Percentiles rank a stretch among this genome's conserved stretches.
Conservation (phyloP, 2,797 vertebrate species). For the Etheostoma perlongum region DNA sequence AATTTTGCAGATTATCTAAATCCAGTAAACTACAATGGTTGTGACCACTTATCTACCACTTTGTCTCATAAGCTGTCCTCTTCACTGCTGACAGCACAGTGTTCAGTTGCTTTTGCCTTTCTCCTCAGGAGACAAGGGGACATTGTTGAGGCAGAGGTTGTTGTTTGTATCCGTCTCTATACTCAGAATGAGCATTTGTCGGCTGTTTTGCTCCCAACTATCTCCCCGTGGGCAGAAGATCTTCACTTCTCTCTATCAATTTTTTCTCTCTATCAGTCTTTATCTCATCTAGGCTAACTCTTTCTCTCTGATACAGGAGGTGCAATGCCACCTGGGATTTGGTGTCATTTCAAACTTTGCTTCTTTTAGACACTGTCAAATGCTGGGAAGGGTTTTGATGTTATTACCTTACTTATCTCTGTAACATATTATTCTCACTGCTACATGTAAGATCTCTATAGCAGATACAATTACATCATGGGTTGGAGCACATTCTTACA, state of each 20-base stretch:
- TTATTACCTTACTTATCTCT: slow-evolving; percentile 1
- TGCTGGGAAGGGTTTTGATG: slow-evolving; percentile 18
- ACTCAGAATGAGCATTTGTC: slow-evolving; percentile 45
- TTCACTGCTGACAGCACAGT: slow-evolving; percentile 36
- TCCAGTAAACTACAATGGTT: slow-evolving; percentile 13
- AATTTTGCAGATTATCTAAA: slow-evolving; percentile 27
- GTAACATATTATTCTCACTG: slow-evolving; percentile 3
- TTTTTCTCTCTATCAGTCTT: slow-evolving; percentile 13
- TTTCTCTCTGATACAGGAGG: slow-evolving; percentile 15
- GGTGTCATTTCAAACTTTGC: slow-evolving; percentile 23
- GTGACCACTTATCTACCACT: slow-evolving; percentile 39
- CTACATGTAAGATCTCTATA: not conserved
- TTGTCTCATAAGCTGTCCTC: slow-evolving; percentile 43
- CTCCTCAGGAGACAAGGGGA: slow-evolving; percentile 47
- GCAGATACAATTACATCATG: not conserved
- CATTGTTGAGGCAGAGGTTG: slow-evolving; percentile 40
- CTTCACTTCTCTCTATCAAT: slow-evolving; percentile 25
- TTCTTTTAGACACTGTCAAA: slow-evolving; percentile 18
- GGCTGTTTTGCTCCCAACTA: slow-evolving; percentile 26
- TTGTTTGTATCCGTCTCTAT: slow-evolving; percentile 48
- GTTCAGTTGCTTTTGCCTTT: slow-evolving; percentile 40
- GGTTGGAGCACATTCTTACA: no score
- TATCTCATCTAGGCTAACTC: slow-evolving; percentile 20
- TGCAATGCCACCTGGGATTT: slow-evolving; percentile 20
- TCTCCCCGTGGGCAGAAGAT: slow-evolving; percentile 32